Conservation (phyloP, 2,888 invertebrate species). For the Pantelozetes paolii region DNA sequence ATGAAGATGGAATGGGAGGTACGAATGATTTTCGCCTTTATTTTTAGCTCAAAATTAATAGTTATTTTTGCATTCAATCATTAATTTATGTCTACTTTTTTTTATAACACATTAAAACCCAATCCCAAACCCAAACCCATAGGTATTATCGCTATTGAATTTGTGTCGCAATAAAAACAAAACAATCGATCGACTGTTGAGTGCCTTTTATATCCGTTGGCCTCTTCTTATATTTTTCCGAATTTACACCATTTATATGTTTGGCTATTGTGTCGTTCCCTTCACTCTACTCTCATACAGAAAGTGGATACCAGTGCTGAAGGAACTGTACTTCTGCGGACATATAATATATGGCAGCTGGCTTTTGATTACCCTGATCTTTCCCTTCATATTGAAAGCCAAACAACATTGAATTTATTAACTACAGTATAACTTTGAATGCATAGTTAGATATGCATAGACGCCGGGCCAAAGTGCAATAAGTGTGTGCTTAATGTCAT, state of each 20-base stretch:
- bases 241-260: constrained; percentile 42
- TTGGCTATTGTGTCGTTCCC: constrained; percentile 46
- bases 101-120: neutral
- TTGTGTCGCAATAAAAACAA: constrained; percentile 12
- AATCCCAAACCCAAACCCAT: neutral
- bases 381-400: neutral
- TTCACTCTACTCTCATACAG: constrained; percentile 45
- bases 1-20: constrained; percentile 80
- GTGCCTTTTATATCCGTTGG: constrained; percentile 37
- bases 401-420: constrained; percentile 10
- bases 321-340: constrained; percentile 45
- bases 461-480: no score
- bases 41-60: neutral
- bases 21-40: neutral
- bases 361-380: constrained; percentile 39
- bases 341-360: constrained; percentile 46
- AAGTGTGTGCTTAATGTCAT: no score
- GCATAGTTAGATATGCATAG: no score
- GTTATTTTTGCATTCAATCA: neutral
- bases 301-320: constrained; percentile 42
- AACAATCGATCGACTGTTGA: constrained; percentile 31
- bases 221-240: constrained; percentile 33
- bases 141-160: constrained; percentile 22
- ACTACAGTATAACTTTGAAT: neutral
- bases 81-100: neutral